These are phyloP conservation scores for Holacanthella duospinosa DNA, from an alignment of 2,888 invertebrate genomes.

Conservation along the genomic window DNA sequence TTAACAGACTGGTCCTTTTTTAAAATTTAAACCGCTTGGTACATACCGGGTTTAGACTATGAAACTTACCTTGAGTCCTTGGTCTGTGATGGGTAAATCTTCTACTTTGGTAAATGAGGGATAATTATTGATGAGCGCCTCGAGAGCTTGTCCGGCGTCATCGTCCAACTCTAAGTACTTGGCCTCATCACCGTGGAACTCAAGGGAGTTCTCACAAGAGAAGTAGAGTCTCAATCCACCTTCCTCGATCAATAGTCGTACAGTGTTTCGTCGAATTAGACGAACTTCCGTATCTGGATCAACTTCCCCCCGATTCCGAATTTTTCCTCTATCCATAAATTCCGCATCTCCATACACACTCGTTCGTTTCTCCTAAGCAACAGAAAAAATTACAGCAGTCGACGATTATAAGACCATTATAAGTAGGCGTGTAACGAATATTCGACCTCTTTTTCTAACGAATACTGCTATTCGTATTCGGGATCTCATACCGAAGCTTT, in stretches of 20 bases:
- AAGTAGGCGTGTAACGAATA: too few relatives aligned
- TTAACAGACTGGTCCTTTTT: too few relatives aligned
- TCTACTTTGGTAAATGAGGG: slow-evolving; percentile 65
- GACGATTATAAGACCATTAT: too few relatives aligned
- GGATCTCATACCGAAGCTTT: too few relatives aligned
- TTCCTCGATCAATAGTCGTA: slow-evolving; percentile 31
- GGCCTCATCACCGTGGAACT: slow-evolving; percentile 70
- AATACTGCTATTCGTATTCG: too few relatives aligned
- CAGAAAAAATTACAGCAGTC: background rate
- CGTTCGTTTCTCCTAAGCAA: slow-evolving; percentile 52
- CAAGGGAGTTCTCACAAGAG: slow-evolving; percentile 66
- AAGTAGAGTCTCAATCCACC: slow-evolving; percentile 60
- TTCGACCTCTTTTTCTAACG: too few relatives aligned
- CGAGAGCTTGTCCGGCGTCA: slow-evolving; percentile 57
- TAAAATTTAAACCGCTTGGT: too few relatives aligned
- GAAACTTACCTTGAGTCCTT: slow-evolving; percentile 52
- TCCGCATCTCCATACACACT: slow-evolving; percentile 65
- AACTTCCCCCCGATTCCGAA: slow-evolving; percentile 56
- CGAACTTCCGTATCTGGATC: slow-evolving; percentile 50
- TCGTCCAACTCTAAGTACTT: slow-evolving; percentile 64
- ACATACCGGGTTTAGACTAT: too few relatives aligned
- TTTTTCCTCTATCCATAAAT: slow-evolving; percentile 53
- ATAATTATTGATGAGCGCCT: slow-evolving; percentile 59
- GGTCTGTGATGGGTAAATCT: slow-evolving; percentile 55
- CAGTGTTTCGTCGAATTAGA: slow-evolving; percentile 25